phyloP scores from a whole-genome alignment of 2,113 vertebrate species.

The Isurus oxyrinchus region DNA sequence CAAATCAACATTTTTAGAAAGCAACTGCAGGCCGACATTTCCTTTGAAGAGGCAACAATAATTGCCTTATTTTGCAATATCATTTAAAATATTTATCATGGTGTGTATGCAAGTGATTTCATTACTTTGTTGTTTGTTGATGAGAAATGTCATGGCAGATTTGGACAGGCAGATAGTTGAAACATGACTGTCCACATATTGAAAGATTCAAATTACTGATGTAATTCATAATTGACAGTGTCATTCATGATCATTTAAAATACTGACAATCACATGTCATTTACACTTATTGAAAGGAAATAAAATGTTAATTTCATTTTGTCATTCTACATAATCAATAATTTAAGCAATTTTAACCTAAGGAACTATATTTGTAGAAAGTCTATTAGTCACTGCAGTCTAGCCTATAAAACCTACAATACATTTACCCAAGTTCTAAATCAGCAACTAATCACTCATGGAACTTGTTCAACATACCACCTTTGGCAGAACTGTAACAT shows the following conservation, averaged over 20 bases:
- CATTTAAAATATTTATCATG: background rate
- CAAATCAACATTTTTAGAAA: background rate
- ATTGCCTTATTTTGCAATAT: background rate
- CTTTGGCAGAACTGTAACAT: background rate
- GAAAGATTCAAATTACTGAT: background rate
- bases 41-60: background rate
- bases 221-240: background rate
- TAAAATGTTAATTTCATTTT: background rate
- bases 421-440: background rate
- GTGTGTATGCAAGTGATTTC: background rate
- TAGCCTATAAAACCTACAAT: background rate
- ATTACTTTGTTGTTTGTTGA: background rate
- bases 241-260: background rate
- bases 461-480: background rate
- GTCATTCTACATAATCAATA: background rate
- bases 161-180: background rate
- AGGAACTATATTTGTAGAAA: background rate
- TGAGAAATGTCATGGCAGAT: background rate
- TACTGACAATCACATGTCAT: background rate
- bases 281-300: background rate
- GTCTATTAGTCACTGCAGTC: background rate
- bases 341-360: background rate
- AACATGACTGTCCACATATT: background rate
- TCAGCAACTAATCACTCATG: background rate
- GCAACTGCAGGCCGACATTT: background rate